These are phyloP conservation scores for Poeciliopsis gracilis DNA, from an alignment of 2,797 vertebrate genomes.

Conservation along the genomic window DNA sequence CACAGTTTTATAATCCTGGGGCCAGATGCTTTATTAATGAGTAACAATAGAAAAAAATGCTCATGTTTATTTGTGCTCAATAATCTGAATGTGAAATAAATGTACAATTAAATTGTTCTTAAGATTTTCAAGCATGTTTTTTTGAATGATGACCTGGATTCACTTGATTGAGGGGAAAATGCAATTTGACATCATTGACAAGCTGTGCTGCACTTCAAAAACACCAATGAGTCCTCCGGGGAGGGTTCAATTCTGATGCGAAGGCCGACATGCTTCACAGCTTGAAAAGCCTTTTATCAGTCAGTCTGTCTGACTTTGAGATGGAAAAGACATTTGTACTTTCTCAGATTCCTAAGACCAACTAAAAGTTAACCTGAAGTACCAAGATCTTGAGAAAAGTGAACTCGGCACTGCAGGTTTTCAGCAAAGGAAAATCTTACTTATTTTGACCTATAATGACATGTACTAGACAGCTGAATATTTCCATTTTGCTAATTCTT, in stretches of 20 bases:
- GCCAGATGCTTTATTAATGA: neutral
- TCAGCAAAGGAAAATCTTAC: neutral
- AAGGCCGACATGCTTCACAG: slow-evolving; percentile 73
- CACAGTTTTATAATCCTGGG: slow-evolving; percentile 8
- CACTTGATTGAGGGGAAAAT: slow-evolving; percentile 55
- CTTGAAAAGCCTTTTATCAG: slow-evolving; percentile 80
- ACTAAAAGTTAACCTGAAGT: slow-evolving; percentile 46
- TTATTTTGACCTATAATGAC: slow-evolving; percentile 5
- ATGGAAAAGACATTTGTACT: slow-evolving; percentile 47
- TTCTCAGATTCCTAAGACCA: slow-evolving; percentile 49
- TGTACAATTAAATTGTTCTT: neutral
- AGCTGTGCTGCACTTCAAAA: slow-evolving; percentile 67
- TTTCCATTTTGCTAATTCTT: neutral
- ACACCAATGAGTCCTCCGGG: slow-evolving; percentile 58
- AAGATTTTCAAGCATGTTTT: slow-evolving; percentile 20
- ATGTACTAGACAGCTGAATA: neutral
- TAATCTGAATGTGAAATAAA: neutral
- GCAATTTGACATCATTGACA: slow-evolving; percentile 61
- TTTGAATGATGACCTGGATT: slow-evolving; percentile 47
- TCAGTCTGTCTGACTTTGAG: slow-evolving; percentile 72
- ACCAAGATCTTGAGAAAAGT: slow-evolving; percentile 14
- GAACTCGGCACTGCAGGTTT: neutral
- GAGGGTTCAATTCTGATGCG: slow-evolving; percentile 61
- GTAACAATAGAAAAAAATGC: neutral
- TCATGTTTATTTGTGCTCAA: neutral